Evolutionary conservation across 53 echinoderm and acorn worm genomes (phyloP).

Genomic region (Mesocentrotus franciscanus): DNA sequence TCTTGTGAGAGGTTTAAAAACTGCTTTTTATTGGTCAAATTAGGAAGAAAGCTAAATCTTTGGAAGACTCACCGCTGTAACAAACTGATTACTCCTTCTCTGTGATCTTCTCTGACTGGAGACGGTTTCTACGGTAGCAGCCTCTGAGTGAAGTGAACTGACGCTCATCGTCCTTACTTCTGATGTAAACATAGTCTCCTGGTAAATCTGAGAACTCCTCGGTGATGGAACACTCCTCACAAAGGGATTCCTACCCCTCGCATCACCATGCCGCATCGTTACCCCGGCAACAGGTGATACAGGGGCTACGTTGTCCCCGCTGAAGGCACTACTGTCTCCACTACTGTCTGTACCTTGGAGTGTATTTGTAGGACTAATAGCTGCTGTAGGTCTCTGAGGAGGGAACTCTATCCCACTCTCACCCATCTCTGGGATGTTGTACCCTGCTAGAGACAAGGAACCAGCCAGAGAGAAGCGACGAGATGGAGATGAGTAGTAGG

Average conservation of each 20-base stretch:
- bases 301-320: background rate
- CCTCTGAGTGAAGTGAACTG: constrained; percentile 65
- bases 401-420: background rate
- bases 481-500: constrained; percentile 46
- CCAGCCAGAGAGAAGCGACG: constrained; percentile 61
- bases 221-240: constrained; percentile 62
- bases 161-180: constrained; percentile 63
- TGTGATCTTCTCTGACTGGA: constrained; percentile 58
- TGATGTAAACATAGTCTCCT: constrained; percentile 61
- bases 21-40: background rate
- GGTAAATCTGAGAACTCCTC: constrained; percentile 56
- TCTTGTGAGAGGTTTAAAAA: background rate
- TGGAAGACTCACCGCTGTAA: constrained; percentile 57
- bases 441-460: constrained; percentile 59
- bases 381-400: constrained; percentile 45
- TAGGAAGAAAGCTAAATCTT: background rate
- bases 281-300: background rate
- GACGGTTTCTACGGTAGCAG: constrained; percentile 60
- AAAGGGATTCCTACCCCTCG: constrained; percentile 46
- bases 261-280: constrained; percentile 10
- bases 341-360: constrained; percentile 48
- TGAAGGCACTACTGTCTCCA: constrained; percentile 38
- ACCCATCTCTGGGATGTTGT: constrained; percentile 65
- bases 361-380: constrained; percentile 56
- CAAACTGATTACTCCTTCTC: constrained; percentile 61